Base-by-base conservation (phyloP, 2,888 invertebrate genomes). In the Syrphus vitripennis region DNA sequence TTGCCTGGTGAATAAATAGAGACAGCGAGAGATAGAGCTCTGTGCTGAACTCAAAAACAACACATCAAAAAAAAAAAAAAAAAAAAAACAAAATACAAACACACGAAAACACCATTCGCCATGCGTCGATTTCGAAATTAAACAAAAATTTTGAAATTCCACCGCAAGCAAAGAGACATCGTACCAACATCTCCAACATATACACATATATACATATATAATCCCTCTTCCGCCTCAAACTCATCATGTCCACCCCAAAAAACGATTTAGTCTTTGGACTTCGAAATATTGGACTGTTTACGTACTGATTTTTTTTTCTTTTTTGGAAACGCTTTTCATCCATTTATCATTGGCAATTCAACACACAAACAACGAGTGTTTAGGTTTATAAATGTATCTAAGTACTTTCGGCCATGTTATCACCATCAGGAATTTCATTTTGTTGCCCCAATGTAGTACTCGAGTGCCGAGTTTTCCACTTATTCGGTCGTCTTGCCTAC, bases 71-170 rank as follows among this genome's bases (percentile, higher is more conserved):
- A 63, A 45, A 75, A 42, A 61, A 48, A 65, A 31, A 37, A 63
- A 57, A 63, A 45, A 75, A 42, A 61, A 48, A 57, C 29, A 45
- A 59, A 59, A 14, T 61, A 59, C 69, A 61, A 59, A 59, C 12
- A 63, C 42, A 40, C 63, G 16, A 29, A 57, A 65, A 72, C 57
- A 59, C 50, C 72, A 69, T 69, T 81, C 81, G 72, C 69, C 78
- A 69, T 69, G 80, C 81, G 72, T 65, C 72, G 81, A 74, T 86
- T 86, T 86, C 86, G 70, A 78, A 86, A 86, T 74, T 70, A 82
- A 82, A 82, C 86, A 86, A 74, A 82, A 77, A 86, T 77, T 82
- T 77, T 72, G 48, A 82, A 82, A 86, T 86, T 82, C 86, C 82
- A 82, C 72, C 48, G 81, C 81, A 61, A 77, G 65, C 65, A 45